Percentiles rank a stretch among this genome's conserved stretches.
phyloP scores from a whole-genome alignment of 1,140 invertebrate species.

The Sweltsa coloradensis region DNA sequence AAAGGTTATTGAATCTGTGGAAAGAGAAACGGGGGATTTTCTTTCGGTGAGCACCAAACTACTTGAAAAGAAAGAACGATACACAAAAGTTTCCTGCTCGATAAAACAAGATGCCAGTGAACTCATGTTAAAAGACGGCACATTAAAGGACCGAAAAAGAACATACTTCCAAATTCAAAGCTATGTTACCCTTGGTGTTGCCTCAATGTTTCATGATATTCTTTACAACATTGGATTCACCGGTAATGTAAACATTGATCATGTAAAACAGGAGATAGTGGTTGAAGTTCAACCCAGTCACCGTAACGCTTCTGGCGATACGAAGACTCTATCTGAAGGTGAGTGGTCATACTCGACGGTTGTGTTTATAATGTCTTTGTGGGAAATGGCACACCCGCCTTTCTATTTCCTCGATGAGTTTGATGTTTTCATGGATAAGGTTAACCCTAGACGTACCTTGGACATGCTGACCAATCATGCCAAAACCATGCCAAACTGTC shows the following conservation, averaged over 20 bases:
- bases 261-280: constrained; percentile 38
- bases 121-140: too few relatives aligned
- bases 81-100: too few relatives aligned
- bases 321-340: constrained; percentile 76
- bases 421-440: constrained; percentile 91
- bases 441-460: constrained; percentile 55
- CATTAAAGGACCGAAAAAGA: too few relatives aligned
- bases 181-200: too few relatives aligned
- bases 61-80: too few relatives aligned
- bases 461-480: constrained; percentile 53
- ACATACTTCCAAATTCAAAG: too few relatives aligned
- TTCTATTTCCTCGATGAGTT: constrained; percentile 97
- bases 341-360: constrained; percentile 92
- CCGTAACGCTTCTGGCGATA: constrained; percentile 28
- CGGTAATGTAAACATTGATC: constrained; percentile 46
- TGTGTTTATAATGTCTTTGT: constrained; percentile 85
- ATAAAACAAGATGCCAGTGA: too few relatives aligned
- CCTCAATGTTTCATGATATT: too few relatives aligned
- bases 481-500: constrained; percentile 38
- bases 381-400: constrained; percentile 81
- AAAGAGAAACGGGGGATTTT: too few relatives aligned
- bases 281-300: constrained; percentile 41
- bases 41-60: too few relatives aligned
- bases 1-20: too few relatives aligned
- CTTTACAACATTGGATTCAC: too few relatives aligned